Evolutionary conservation across 2,888 invertebrate species (phyloP).

Genomic region (Hyles lineata): DNA sequence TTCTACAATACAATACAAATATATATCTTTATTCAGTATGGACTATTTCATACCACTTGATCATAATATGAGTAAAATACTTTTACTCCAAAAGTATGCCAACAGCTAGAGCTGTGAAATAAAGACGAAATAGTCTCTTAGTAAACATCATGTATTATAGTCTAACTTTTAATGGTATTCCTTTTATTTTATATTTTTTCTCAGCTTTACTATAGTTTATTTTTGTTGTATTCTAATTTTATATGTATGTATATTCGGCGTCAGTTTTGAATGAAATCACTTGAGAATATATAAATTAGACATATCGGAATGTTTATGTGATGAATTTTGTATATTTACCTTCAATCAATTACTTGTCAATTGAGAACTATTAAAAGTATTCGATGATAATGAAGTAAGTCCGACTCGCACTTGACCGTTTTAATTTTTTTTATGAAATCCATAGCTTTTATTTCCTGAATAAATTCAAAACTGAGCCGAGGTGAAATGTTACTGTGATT

Average conservation of each 20-base stretch:
- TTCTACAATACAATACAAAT: too few relatives aligned
- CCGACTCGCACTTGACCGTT: neutral
- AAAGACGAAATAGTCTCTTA: neutral
- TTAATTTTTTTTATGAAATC: neutral
- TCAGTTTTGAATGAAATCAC: slow-evolving; percentile 29
- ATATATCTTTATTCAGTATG: too few relatives aligned
- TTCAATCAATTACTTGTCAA: too few relatives aligned
- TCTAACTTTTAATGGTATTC: neutral
- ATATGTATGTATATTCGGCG: slow-evolving; percentile 12
- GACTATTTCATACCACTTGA: too few relatives aligned
- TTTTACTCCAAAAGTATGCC: too few relatives aligned
- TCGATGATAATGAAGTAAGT: too few relatives aligned
- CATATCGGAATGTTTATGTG: neutral
- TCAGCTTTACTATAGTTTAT: neutral
- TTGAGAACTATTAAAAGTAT: too few relatives aligned
- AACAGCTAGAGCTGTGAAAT: too few relatives aligned
- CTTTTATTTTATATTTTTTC: neutral
- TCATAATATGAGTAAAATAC: too few relatives aligned
- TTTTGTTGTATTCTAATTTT: slow-evolving; percentile 3
- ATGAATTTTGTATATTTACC: neutral
- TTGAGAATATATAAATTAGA: neutral
- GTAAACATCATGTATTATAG: neutral
- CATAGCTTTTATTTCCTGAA: neutral
- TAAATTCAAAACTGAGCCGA: slow-evolving; percentile 34
- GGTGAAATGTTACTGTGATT: slow-evolving; percentile 60